Percentiles rank a stretch among this genome's conserved stretches.
Conservation (phyloP, 1,140 invertebrate species). For the Trichoplusia ni region DNA sequence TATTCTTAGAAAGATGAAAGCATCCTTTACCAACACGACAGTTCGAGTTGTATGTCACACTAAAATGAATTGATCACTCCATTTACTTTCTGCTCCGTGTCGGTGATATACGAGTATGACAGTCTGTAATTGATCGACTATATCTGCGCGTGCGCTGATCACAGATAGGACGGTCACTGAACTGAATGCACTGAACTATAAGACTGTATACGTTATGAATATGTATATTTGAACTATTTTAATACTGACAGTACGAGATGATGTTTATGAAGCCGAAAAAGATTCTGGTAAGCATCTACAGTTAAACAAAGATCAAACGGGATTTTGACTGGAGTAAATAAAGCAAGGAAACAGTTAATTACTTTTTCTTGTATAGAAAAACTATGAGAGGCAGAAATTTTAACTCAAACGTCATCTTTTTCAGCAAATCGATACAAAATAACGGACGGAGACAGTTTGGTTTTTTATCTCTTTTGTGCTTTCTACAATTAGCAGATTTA, state of each 20-base stretch:
- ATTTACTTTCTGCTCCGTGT: neutral
- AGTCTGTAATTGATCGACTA: conserved; percentile 58
- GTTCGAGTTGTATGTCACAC: no score
- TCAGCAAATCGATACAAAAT: conserved; percentile 7
- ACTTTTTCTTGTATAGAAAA: neutral
- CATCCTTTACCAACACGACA: no score
- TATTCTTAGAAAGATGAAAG: no score
- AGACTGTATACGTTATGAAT: no score
- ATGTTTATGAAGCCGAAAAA: no score
- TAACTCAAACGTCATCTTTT: neutral
- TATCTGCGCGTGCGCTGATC: conserved; percentile 47
- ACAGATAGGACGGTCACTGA: conserved; percentile 42
- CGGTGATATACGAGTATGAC: conserved; percentile 40
- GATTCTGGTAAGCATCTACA: no score
- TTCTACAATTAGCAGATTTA: no score
- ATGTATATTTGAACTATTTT: no score
- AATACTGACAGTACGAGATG: neutral
- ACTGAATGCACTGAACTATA: conserved; percentile 29
- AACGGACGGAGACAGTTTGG: conserved; percentile 5
- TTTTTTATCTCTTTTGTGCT: no score
- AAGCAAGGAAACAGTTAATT: no score
- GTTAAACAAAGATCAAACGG: no score
- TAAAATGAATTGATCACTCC: neutral
- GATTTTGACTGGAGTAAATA: no score
- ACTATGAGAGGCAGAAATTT: neutral